A percentile compares a stretch with the other conserved stretches of the same genome.
Evolutionary conservation across 1,140 invertebrate species (phyloP).

Genomic region (Drosophila rufa): DNA sequence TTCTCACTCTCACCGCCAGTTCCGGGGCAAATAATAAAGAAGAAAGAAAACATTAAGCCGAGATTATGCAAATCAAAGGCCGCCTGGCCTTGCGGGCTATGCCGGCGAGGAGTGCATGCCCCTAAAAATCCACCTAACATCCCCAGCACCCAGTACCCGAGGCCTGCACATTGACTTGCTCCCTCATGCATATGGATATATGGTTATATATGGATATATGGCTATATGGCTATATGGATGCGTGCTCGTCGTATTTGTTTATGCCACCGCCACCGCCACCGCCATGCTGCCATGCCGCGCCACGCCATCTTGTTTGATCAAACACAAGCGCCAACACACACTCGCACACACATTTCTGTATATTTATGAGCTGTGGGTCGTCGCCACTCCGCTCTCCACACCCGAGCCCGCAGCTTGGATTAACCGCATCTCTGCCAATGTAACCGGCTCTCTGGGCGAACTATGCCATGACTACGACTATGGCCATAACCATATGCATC

Average conservation of each 20-base stretch:
- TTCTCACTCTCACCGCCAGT: neutral
- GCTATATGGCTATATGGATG: constrained; percentile 37
- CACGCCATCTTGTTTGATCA: constrained; percentile 74
- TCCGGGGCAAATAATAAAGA: constrained; percentile 15
- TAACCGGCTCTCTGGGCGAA: constrained; percentile 27
- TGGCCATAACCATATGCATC: constrained; percentile 14
- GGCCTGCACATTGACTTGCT: constrained; percentile 61
- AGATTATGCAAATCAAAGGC: constrained; percentile 78
- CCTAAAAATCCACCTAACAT: constrained; percentile 14
- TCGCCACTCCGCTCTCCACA: neutral
- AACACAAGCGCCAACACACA: constrained; percentile 60
- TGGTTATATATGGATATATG: constrained; percentile 13
- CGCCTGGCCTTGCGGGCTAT: constrained; percentile 55
- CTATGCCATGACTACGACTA: constrained; percentile 9
- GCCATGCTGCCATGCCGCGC: neutral
- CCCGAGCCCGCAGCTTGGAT: constrained; percentile 16
- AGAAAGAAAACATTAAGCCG: constrained; percentile 55
- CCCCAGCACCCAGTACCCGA: neutral
- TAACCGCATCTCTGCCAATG: constrained; percentile 47
- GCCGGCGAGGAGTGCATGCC: constrained; percentile 26
- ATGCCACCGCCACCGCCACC: constrained; percentile 28
- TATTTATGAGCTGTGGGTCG: constrained; percentile 71
- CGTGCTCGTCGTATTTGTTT: constrained; percentile 57
- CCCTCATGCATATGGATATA: constrained; percentile 67
- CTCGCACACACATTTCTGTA: constrained; percentile 40